These are phyloP conservation scores for Acheta domesticus DNA, from an alignment of 2,888 invertebrate species.

Conservation along the genomic window DNA sequence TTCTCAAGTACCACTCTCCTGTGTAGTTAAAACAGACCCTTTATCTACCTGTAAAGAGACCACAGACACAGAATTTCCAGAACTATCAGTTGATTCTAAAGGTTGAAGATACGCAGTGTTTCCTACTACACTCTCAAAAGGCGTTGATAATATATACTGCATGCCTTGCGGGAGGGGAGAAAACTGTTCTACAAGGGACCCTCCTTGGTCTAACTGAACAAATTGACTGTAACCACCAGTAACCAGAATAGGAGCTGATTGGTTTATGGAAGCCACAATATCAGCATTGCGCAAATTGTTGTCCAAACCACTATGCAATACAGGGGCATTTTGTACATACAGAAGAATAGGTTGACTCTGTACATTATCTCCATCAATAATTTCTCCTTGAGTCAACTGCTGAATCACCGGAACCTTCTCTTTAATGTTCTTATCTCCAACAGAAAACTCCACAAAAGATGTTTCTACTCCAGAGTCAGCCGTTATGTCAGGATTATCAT, in stretches of 20 bases:
- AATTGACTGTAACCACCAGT: constrained; percentile 22
- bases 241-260: constrained; percentile 26
- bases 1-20: not conserved
- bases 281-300: constrained; percentile 29
- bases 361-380: constrained; percentile 19
- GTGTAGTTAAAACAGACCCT: not conserved
- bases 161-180: constrained; percentile 27
- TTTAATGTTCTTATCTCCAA: not conserved
- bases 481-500: not conserved
- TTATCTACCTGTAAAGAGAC: constrained; percentile 1
- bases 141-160: constrained; percentile 30
- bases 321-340: constrained; percentile 28
- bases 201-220: constrained; percentile 27
- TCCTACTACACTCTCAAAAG: constrained; percentile 28
- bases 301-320: constrained; percentile 21
- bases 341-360: constrained; percentile 28
- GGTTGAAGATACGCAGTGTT: constrained; percentile 26
- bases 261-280: constrained; percentile 31
- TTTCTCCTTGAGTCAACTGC: not conserved
- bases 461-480: not conserved
- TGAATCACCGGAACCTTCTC: not conserved
- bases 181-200: constrained; percentile 29
- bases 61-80: not conserved
- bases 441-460: not conserved
- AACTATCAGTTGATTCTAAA: not conserved